phyloP scores from a whole-genome alignment of 2,113 vertebrate genomes.

The Orcinus orca region DNA sequence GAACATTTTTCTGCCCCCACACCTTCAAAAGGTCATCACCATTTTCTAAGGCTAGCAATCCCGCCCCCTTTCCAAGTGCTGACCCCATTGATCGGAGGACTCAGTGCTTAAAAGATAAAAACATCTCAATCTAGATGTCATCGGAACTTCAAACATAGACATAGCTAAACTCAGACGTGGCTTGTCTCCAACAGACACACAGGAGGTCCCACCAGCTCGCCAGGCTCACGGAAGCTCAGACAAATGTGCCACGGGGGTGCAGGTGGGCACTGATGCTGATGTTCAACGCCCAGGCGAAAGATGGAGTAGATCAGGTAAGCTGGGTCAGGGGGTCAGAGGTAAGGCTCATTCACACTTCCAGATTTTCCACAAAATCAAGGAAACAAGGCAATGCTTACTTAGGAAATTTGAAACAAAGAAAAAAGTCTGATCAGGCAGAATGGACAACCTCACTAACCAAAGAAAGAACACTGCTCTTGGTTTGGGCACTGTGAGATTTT shows the following conservation, averaged over 20 bases:
- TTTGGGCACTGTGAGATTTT: not conserved
- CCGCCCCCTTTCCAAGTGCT: not conserved
- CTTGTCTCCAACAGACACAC: not conserved
- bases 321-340: not conserved
- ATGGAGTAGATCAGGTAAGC: not conserved
- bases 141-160: constrained; percentile 13
- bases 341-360: not conserved
- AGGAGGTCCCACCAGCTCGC: not conserved
- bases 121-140: not conserved
- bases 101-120: not conserved
- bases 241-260: not conserved
- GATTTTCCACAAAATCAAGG: constrained; percentile 15
- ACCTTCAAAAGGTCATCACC: not conserved
- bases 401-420: constrained; percentile 7
- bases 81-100: not conserved
- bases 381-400: not conserved
- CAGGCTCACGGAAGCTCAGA: not conserved
- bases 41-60: not conserved
- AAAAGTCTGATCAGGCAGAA: not conserved
- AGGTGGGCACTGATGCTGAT: not conserved
- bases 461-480: not conserved
- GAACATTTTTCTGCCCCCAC: not conserved
- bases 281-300: not conserved
- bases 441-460: not conserved
- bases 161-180: not conserved